Evolutionary conservation across 2,888 invertebrate genomes (phyloP), one percentile per base, ranked within the genome.

Genomic region (Nymphalis urticae): DNA sequence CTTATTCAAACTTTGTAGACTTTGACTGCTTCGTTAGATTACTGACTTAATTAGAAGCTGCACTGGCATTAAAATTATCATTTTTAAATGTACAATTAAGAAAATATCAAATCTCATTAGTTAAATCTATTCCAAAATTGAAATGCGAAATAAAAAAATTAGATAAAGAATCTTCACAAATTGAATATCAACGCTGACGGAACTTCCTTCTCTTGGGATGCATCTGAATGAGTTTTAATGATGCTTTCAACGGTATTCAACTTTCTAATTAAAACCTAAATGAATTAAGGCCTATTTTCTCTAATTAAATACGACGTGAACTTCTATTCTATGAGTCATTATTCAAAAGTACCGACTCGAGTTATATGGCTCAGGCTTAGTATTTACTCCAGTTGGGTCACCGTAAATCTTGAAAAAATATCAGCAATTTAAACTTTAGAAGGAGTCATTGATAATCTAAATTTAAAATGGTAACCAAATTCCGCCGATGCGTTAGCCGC

Each of bases 181-280:
- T 32, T 27, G 54, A 54, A 54, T 54, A 42, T 42, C 42, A 27
- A 32, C 27, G 6, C 17, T 32, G 27, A 3, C 24, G 10, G 54
- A 27, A 54, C 54, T 54, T 32, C 24, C 27, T 17, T 8, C 2
- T 10, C 13, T 10, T 3, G 42, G 51, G 51, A 21, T n/a, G 27
- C 54, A 27, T 54, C 17, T 27, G 27, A 54, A 54, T 54, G 27
- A 54, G 32, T 54, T 54, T 27, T 54, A 54, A 54, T 54, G 54
- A 54, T 16, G 32, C 27, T 54, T 32, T 32, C 54, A 54, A 32
- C 54, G 42, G 42, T 13, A 42, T 54, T 54, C 27, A 17, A 32
- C 17, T 54, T 54, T 54, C n/a, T 17, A 54, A 54, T 54, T 17
- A 54, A 54, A 54, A 1, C 2, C 16, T 13, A 2, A 27, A 27